Evolutionary conservation across 92 coral and sea anemone genomes (phyloP), one percentile per base, ranked within the genome.

Genomic region (Plumapathes pennacea): DNA sequence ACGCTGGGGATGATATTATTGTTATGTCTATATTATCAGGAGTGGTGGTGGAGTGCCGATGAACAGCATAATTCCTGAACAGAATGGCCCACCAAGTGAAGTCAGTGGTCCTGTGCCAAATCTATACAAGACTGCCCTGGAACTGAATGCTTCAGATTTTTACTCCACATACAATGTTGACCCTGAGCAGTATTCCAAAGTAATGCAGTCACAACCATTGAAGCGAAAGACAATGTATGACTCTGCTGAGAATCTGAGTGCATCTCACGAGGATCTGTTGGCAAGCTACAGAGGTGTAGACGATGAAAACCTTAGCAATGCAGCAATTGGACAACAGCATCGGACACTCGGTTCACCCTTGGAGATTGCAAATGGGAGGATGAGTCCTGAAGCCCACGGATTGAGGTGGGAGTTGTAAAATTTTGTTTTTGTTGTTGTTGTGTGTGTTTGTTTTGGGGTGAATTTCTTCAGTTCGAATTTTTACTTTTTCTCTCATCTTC

Each of bases 81-180:
- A 66, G 10, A 66, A 66, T 30, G 73, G 73, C n/a, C 19, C 63
- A 11, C 32, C 24, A 12, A 66, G 45, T 39, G 54, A 53, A 41
- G 19, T 19, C 5, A 52, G 12, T 22, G 54, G 76, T 2, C 55
- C 75, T 3, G 26, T 63, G 17, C 90, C 90, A 46, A 87, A 83
- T 67, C 75, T 83, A 13, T 77, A 87, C 57, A 41, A 64, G 48
- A 83, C 95, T 40, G 95, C 86, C 1, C 38, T 61, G 50, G 90
- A 81, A 49, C 60, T 69, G 7, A 61, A 58, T 0, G 47, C 67
- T 4, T 42, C 89, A 17, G 95, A 87, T 53, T 87, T 87, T 50
- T 87, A 67, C 48, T 47, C 82, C 59, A 87, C 95, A 0, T 87
- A 83, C 60, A 58, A 86, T 40, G 90, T 87, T 26, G 95, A 87